Conservation (phyloP, 2,888 invertebrate species). For the Drosophila basisetae region DNA sequence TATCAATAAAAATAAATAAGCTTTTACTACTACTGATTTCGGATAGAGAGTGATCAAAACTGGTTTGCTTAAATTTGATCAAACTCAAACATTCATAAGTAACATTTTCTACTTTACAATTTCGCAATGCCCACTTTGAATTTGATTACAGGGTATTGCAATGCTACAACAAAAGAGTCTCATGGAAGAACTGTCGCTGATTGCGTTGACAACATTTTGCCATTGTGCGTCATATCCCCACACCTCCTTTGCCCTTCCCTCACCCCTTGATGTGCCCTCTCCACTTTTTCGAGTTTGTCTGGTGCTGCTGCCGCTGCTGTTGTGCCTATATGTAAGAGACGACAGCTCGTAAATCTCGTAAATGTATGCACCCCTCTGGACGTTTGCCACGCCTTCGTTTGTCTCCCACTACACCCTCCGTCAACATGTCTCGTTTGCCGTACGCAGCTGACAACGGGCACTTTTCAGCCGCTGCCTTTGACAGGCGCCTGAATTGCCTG, state of each 20-base stretch:
- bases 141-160: neutral
- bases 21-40: neutral
- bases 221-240: conserved; percentile 63
- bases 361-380: conserved; percentile 78
- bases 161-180: conserved; percentile 12
- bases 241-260: neutral
- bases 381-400: conserved; percentile 44
- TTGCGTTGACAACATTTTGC: conserved; percentile 82
- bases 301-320: conserved; percentile 3
- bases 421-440: conserved; percentile 31
- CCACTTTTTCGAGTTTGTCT: neutral
- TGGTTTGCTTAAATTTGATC: neutral
- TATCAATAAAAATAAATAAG: neutral
- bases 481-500: conserved; percentile 34
- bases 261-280: conserved; percentile 9
- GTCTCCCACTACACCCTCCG: neutral
- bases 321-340: conserved; percentile 49
- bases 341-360: conserved; percentile 80
- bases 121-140: neutral
- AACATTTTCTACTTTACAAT: neutral
- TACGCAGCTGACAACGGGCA: conserved; percentile 53
- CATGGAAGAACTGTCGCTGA: conserved; percentile 61
- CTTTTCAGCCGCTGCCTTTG: conserved; percentile 72
- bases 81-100: neutral
- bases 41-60: neutral